phyloP scores from a whole-genome alignment of 2,888 invertebrate genomes.

The Nipponacmea schrenckii region DNA sequence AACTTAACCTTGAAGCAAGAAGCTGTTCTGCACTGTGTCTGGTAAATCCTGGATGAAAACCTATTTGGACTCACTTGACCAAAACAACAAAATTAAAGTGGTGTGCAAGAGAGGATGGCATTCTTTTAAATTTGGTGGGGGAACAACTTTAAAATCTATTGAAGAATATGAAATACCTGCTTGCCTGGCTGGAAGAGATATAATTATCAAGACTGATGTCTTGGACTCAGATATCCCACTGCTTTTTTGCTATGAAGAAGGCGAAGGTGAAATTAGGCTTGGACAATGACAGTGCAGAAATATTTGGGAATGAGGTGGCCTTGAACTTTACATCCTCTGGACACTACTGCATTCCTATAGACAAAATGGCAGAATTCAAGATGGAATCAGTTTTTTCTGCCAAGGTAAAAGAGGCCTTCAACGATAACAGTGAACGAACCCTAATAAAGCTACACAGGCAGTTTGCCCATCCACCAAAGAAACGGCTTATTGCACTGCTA shows the following conservation, averaged over 20 bases:
- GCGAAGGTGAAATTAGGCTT: slow-evolving; percentile 4
- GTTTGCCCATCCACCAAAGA: slow-evolving; percentile 13
- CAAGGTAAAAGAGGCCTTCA: too few species aligned
- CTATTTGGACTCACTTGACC: not conserved
- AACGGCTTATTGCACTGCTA: not conserved
- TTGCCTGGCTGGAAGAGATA: not conserved
- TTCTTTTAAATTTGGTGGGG: slow-evolving; percentile 4
- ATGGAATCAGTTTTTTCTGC: slow-evolving; percentile 10
- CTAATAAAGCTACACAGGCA: slow-evolving; percentile 17
- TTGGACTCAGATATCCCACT: slow-evolving; percentile 13
- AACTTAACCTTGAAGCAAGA: slow-evolving; percentile 3
- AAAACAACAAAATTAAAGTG: not conserved
- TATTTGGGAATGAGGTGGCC: not conserved
- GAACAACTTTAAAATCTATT: not conserved
- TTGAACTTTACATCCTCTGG: slow-evolving; percentile 20
- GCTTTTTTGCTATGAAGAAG: slow-evolving; percentile 6
- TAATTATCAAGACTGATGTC: slow-evolving; percentile 13
- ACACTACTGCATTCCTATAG: slow-evolving; percentile 21
- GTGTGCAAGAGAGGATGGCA: not conserved
- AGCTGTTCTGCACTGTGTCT: not conserved
- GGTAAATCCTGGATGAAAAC: not conserved
- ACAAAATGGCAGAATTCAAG: slow-evolving; percentile 15
- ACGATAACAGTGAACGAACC: too few species aligned
- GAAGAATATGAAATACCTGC: slow-evolving; percentile 1
- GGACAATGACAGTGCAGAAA: not conserved